Percentiles rank a stretch among this genome's conserved stretches.
Conservation (phyloP, 1,140 invertebrate genomes). For the Apis laboriosa region DNA sequence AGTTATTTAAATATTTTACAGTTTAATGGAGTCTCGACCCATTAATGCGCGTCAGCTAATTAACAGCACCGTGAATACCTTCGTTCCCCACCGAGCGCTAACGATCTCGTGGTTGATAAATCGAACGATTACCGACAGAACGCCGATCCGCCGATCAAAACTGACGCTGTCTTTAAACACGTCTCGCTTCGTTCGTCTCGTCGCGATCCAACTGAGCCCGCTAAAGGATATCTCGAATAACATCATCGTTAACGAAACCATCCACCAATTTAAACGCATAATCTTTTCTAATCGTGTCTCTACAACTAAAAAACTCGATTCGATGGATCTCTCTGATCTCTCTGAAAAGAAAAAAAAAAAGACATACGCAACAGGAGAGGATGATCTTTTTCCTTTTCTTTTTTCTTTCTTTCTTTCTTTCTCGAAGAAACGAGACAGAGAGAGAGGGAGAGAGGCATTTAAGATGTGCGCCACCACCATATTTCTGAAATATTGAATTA, state of each 20-base stretch:
- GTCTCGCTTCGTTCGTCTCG: not conserved
- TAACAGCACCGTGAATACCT: constrained; percentile 58
- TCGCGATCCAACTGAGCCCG: not conserved
- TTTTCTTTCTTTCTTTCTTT: too few relatives aligned
- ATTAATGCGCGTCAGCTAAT: constrained; percentile 73
- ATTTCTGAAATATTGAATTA: not conserved
- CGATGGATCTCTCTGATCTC: too few relatives aligned
- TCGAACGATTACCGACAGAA: constrained; percentile 59
- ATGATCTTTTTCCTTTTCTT: not conserved
- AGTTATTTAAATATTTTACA: constrained; percentile 74
- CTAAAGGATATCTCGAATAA: too few relatives aligned
- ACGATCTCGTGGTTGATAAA: constrained; percentile 60
- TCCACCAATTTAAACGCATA: constrained; percentile 23
- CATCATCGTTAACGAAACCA: too few relatives aligned
- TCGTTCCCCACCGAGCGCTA: constrained; percentile 31
- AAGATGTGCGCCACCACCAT: not conserved
- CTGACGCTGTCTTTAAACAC: constrained; percentile 29
- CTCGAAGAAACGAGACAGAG: not conserved
- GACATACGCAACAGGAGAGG: too few relatives aligned
- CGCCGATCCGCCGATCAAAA: constrained; percentile 42
- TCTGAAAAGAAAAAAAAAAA: too few relatives aligned
- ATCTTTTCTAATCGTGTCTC: not conserved
- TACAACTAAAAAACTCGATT: too few relatives aligned
- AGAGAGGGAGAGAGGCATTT: not conserved
- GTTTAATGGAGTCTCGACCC: constrained; percentile 69